Conservation (phyloP, 2,797 vertebrate genomes). For the Enteromius radiatus region DNA sequence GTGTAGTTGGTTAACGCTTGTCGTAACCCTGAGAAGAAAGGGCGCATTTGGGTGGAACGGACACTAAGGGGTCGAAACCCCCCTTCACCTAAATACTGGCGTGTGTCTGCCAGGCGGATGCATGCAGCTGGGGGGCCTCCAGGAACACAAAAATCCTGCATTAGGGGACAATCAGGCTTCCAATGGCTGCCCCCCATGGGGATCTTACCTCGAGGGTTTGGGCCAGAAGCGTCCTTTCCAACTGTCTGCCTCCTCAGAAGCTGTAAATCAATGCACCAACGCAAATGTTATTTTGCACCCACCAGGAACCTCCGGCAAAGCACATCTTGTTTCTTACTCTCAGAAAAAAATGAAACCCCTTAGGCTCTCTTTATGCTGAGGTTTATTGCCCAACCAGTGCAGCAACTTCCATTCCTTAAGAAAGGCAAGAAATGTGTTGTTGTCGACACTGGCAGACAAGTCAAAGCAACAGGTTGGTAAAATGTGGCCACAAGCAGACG, state of each 20-base stretch:
- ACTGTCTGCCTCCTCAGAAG: conserved; percentile 19
- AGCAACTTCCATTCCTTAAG: conserved; percentile 6
- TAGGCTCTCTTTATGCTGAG: conserved; percentile 15
- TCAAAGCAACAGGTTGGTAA: neutral
- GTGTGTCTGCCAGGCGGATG: conserved; percentile 74
- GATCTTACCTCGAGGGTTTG: conserved; percentile 41
- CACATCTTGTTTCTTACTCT: conserved; percentile 25
- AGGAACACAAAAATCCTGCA: conserved; percentile 67
- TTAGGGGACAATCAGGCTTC: conserved; percentile 66
- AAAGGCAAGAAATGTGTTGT: conserved; percentile 3
- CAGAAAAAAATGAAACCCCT: conserved; percentile 5
- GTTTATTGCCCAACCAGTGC: conserved; percentile 28
- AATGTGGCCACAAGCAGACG: conserved; percentile 5
- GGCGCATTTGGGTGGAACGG: conserved; percentile 74
- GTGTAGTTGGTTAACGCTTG: conserved; percentile 57
- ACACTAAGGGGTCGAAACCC: conserved; percentile 34
- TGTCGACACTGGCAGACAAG: conserved; percentile 14
- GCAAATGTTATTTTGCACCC: conserved; percentile 12
- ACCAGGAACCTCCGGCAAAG: conserved; percentile 7
- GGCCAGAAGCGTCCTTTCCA: conserved; percentile 15
- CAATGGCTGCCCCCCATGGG: conserved; percentile 62
- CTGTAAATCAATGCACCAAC: conserved; percentile 22
- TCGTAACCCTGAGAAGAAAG: conserved; percentile 69
- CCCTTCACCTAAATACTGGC: conserved; percentile 68
- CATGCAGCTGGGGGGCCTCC: conserved; percentile 65